Evolutionary conservation across 2,888 invertebrate species (phyloP).

Genomic region (Pachycephus smyrnensis): DNA sequence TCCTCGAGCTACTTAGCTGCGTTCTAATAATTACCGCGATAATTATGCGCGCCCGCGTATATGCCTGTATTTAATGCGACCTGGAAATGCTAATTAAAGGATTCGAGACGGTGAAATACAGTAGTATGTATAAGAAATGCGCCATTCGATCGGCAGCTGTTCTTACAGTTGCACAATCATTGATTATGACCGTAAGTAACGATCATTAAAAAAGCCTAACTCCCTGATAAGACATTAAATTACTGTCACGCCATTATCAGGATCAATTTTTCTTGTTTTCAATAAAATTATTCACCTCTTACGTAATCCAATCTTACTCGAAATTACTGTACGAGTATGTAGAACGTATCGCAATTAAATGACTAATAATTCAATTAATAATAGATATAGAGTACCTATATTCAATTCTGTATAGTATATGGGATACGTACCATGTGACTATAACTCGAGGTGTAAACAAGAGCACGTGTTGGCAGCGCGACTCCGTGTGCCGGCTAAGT

Average conservation of each 20-base stretch:
- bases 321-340: not conserved
- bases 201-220: not conserved
- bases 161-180: not conserved
- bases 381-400: not conserved
- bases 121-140: not conserved
- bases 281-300: not conserved
- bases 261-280: not conserved
- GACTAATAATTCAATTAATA: not conserved
- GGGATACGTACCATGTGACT: constrained; percentile 41
- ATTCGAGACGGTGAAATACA: constrained; percentile 31
- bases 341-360: not conserved
- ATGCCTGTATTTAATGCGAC: constrained; percentile 48
- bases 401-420: not conserved
- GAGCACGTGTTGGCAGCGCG: constrained; percentile 64
- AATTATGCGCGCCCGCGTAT: constrained; percentile 58
- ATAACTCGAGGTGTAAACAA: constrained; percentile 57
- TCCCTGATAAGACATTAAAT: not conserved
- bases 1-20: constrained; percentile 60
- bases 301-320: not conserved
- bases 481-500: constrained; percentile 39
- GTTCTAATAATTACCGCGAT: constrained; percentile 64
- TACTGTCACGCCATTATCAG: not conserved
- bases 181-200: not conserved
- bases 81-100: constrained; percentile 63
- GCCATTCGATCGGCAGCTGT: not conserved